Evolutionary conservation across 2,113 vertebrate species (phyloP).

Genomic region (Syngnathus floridae): DNA sequence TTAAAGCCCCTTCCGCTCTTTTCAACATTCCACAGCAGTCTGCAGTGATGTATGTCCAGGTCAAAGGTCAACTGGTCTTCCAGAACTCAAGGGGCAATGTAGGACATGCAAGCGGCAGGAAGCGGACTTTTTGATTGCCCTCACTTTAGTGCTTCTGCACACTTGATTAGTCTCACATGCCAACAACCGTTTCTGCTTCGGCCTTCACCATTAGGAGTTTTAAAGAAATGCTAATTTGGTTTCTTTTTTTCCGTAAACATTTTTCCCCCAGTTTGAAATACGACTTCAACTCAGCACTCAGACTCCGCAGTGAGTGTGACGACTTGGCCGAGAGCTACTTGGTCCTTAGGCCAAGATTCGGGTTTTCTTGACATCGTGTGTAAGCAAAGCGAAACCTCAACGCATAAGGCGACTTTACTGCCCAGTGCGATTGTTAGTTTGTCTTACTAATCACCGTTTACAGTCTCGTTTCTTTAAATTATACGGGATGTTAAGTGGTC

Average conservation of each 20-base stretch:
- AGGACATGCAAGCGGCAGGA: constrained; percentile 40
- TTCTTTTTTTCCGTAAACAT: neutral
- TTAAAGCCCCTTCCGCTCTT: constrained; percentile 46
- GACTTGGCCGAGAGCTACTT: neutral
- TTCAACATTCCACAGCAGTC: constrained; percentile 60
- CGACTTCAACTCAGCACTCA: neutral
- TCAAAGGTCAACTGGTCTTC: constrained; percentile 61
- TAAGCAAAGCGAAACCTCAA: neutral
- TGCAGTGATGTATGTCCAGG: constrained; percentile 57
- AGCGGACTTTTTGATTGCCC: constrained; percentile 28
- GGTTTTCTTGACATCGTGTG: neutral
- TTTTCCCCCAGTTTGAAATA: neutral
- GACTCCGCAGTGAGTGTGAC: neutral
- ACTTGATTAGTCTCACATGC: constrained; percentile 35
- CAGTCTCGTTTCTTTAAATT: neutral
- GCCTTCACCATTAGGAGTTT: constrained; percentile 2
- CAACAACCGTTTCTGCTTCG: constrained; percentile 4
- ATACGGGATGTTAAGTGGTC: neutral
- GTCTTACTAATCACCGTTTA: neutral
- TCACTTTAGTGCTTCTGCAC: constrained; percentile 6
- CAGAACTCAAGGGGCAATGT: constrained; percentile 29
- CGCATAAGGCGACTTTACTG: neutral
- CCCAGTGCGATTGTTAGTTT: neutral
- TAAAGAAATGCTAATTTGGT: no score
- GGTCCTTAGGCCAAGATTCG: neutral